Conservation (phyloP, 2,113 vertebrate species). For the Cyanoderma ruficeps region DNA sequence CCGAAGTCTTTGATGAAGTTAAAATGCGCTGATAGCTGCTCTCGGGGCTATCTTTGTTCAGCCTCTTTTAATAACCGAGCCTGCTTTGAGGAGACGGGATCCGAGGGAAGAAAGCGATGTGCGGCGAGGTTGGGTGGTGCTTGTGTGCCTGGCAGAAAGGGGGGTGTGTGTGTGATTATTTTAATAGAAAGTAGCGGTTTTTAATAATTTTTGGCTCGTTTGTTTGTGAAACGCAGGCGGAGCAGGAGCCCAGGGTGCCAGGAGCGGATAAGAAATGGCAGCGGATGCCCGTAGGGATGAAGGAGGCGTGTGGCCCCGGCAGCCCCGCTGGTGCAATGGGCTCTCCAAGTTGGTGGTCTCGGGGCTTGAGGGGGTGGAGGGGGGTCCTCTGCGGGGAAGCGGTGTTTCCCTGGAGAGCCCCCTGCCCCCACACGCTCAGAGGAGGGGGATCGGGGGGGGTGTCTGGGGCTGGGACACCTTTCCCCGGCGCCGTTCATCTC, state of each 20-base stretch:
- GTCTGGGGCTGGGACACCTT: neutral
- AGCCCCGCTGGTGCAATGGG: neutral
- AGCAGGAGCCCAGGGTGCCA: neutral
- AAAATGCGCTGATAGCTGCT: slow-evolving; percentile 56
- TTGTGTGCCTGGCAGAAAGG: neutral
- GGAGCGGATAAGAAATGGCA: neutral
- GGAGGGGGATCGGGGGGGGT: neutral
- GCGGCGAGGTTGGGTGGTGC: slow-evolving; percentile 15
- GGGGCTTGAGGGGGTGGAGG: neutral
- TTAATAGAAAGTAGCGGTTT: neutral
- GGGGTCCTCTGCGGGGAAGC: slow-evolving; percentile 18
- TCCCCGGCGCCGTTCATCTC: neutral
- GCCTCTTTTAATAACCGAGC: slow-evolving; percentile 48
- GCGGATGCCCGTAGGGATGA: neutral
- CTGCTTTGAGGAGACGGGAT: slow-evolving; percentile 38
- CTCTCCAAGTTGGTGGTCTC: slow-evolving; percentile 63
- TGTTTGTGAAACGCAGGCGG: neutral
- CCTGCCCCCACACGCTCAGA: neutral
- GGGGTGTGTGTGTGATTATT: neutral
- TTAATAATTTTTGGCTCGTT: neutral
- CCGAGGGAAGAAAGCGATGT: slow-evolving; percentile 47
- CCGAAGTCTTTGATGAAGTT: slow-evolving; percentile 73
- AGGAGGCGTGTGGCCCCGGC: neutral
- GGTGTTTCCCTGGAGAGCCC: neutral
- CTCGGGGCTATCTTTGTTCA: slow-evolving; percentile 59